phyloP scores from a whole-genome alignment of 2,888 invertebrate genomes.

The Pammene fasciana region DNA sequence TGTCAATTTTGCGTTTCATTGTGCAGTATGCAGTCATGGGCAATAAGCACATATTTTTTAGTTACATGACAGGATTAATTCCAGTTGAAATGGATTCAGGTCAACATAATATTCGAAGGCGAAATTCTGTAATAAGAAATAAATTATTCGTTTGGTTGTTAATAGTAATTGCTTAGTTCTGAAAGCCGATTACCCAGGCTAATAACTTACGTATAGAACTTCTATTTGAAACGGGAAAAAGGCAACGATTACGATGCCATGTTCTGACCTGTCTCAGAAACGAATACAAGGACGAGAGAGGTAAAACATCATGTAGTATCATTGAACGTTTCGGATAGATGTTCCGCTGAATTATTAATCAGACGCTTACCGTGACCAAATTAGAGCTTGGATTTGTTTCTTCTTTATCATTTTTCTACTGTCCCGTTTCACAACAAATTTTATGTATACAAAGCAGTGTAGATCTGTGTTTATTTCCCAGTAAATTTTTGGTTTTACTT shows the following conservation, averaged over 20 bases:
- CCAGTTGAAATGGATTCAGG: constrained; percentile 41
- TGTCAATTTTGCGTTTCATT: constrained; percentile 44
- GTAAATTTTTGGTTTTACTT: constrained; percentile 15
- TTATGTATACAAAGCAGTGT: constrained; percentile 64
- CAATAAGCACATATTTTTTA: constrained; percentile 21
- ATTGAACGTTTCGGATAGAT: constrained; percentile 15
- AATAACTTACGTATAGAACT: constrained; percentile 32
- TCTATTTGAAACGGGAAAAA: constrained; percentile 24
- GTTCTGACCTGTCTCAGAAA: constrained; percentile 46
- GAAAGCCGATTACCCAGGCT: constrained; percentile 40
- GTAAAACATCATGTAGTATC: background rate
- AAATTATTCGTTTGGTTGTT: constrained; percentile 34
- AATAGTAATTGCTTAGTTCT: constrained; percentile 31
- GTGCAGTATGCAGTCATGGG: constrained; percentile 41
- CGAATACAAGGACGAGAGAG: background rate
- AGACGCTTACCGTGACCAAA: constrained; percentile 80
- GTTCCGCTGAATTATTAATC: constrained; percentile 70
- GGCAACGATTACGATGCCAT: background rate
- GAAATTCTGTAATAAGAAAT: constrained; percentile 27
- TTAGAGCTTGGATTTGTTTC: constrained; percentile 78
- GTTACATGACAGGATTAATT: constrained; percentile 25
- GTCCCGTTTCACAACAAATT: constrained; percentile 74
- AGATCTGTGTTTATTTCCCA: constrained; percentile 37
- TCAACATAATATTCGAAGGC: constrained; percentile 20
- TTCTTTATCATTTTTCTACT: constrained; percentile 75